These are phyloP conservation scores for Willowsia nigromaculata DNA, from an alignment of 2,888 invertebrate genomes.

Conservation along the genomic window DNA sequence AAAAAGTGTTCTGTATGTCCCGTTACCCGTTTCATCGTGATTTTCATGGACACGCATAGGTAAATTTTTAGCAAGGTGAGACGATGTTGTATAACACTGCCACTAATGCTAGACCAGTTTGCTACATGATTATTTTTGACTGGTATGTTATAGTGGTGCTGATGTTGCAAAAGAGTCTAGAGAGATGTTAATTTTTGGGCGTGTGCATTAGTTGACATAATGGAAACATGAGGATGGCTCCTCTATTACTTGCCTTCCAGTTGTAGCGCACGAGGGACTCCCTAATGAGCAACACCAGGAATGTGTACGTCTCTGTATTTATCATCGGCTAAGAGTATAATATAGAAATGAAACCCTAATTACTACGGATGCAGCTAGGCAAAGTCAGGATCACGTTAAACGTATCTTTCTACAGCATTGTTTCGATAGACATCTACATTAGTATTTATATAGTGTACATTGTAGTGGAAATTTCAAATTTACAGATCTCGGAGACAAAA, in stretches of 20 bases:
- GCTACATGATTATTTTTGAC: neutral
- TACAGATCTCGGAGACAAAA: conserved; percentile 43
- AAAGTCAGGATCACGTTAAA: neutral
- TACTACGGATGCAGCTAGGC: neutral
- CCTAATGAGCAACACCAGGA: conserved; percentile 66
- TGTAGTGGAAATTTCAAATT: neutral
- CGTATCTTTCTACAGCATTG: no score
- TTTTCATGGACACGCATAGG: neutral
- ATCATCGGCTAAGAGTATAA: neutral
- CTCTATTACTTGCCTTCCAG: conserved; percentile 66
- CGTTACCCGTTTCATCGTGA: neutral
- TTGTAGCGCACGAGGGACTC: conserved; percentile 62
- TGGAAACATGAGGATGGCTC: conserved; percentile 47
- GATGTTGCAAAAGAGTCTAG: conserved; percentile 34
- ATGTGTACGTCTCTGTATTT: conserved; percentile 25
- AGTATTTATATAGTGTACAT: neutral
- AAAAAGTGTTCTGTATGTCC: neutral
- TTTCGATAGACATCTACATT: no score
- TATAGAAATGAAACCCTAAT: no score
- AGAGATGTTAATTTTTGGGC: neutral
- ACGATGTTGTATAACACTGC: neutral
- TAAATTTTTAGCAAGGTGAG: neutral
- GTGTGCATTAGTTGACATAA: conserved; percentile 60
- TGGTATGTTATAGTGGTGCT: conserved; percentile 15
- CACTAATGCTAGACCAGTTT: neutral